Base-by-base conservation (phyloP, 2,797 vertebrate genomes). In the Takifugu ocellatus region DNA sequence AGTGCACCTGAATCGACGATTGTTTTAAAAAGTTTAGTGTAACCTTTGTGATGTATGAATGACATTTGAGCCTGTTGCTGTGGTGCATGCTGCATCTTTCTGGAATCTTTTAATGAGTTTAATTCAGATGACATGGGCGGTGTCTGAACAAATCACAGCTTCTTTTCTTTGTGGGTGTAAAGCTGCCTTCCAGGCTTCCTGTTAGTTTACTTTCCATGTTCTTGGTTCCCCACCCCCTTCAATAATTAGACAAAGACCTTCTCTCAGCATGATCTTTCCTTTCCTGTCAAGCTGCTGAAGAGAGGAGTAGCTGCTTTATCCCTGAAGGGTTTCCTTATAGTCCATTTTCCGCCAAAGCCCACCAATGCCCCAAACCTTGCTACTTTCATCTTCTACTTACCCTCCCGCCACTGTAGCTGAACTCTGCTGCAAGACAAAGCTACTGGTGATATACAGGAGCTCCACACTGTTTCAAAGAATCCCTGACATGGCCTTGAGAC, bases 191-290 rank as follows among this genome's bases (percentile, higher is more conserved):
- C 17, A 46, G 15, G 63, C 59, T 66, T 63, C 70, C 58, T 52
- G 57, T 54, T 61, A 24, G 55, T 57, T 49, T 15, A 25, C 58
- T 58, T 62, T 71, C 51, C 47, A 52, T 63, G 51, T 54, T 74
- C 51, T 49, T 39, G 50, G 17, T 33, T 63, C 49, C 59, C 46
- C 46, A 2, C 24, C 17, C 46, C 46, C 54, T 70, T 10, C 0
- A 59, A 63, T 55, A 52, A 24, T 36, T 53, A 59, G 49, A 87
- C 75, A 80, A 83, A 84, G 66, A 61, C 64, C 49, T 46, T 51
- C 44, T 52, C 79, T 80, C 82, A 75, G 83, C 75, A 6, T 75
- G 81, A 76, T 46, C 15, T 26, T 57, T 63, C 52, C 75, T 69
- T 48, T 61, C 65, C 54, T 78, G 75, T 56, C 78, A 77, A 31